A percentile compares a stretch with the other conserved stretches of the same genome.
Evolutionary conservation across 2,113 vertebrate genomes (phyloP).

Genomic region (Bubo blakistoni): DNA sequence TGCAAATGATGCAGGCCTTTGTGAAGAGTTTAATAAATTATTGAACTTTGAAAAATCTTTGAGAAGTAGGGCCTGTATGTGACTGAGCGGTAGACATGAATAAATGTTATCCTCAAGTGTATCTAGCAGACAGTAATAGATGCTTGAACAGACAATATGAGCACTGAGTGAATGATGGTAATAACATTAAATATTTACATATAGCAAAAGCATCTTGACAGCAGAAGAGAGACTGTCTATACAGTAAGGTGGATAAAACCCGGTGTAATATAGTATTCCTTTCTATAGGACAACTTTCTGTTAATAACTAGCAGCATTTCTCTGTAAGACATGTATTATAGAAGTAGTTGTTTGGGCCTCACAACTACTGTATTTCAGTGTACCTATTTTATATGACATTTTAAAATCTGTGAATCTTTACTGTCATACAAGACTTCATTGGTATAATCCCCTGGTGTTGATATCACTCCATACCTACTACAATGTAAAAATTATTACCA

Average conservation of each 20-base stretch:
- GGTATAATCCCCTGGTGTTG: background rate
- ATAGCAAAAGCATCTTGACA: constrained; percentile 53
- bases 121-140: constrained; percentile 70
- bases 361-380: background rate
- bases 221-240: constrained; percentile 40
- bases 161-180: constrained; percentile 72
- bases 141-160: constrained; percentile 74
- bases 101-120: constrained; percentile 70
- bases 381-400: background rate
- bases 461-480: background rate
- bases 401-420: background rate
- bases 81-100: constrained; percentile 71
- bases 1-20: constrained; percentile 15
- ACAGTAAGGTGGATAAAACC: constrained; percentile 49
- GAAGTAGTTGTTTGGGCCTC: background rate
- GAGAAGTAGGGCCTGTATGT: constrained; percentile 58
- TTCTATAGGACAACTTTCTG: constrained; percentile 40
- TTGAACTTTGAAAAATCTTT: constrained; percentile 71
- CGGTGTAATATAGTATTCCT: background rate
- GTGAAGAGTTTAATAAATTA: constrained; percentile 69
- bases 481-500: background rate
- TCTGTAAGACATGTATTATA: background rate
- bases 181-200: constrained; percentile 79
- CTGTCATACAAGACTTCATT: background rate
- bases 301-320: constrained; percentile 6